A percentile compares a stretch with the other conserved stretches of the same genome.
Evolutionary conservation across 2,113 vertebrate species (phyloP).

Genomic region (Corythornis vintsioides): DNA sequence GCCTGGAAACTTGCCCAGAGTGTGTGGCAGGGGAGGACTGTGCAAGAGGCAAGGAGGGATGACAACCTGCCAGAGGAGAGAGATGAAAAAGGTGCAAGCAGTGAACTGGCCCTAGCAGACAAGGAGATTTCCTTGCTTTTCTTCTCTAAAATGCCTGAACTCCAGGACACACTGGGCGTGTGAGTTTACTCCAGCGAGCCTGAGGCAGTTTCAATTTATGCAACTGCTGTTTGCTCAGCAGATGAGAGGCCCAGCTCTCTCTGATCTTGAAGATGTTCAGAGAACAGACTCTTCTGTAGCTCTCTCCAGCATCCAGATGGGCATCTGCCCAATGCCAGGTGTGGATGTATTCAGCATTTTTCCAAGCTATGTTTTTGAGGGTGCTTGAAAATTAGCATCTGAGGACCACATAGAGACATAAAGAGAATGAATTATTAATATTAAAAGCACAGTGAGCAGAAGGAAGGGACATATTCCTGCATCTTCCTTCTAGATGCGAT

Average conservation of each 20-base stretch:
- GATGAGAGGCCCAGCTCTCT: conserved; percentile 32
- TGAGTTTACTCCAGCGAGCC: conserved; percentile 3
- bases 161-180: conserved; percentile 32
- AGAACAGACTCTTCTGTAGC: background rate
- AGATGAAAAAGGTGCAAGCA: conserved; percentile 7
- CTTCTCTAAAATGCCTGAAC: background rate
- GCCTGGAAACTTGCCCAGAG: conserved; percentile 58
- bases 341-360: background rate
- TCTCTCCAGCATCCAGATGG: background rate
- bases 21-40: background rate
- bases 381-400: background rate
- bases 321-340: background rate
- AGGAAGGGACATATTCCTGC: background rate
- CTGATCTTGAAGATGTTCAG: background rate
- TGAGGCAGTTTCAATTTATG: conserved; percentile 53
- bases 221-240: conserved; percentile 63
- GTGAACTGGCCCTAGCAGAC: background rate
- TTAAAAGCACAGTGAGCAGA: background rate
- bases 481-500: background rate
- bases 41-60: background rate
- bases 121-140: background rate
- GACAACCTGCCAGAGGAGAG: conserved; percentile 8
- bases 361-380: background rate
- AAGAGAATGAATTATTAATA: background rate
- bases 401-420: background rate